Evolutionary conservation across 2,797 vertebrate species (phyloP).

Genomic region (Lateolabrax maculatus): DNA sequence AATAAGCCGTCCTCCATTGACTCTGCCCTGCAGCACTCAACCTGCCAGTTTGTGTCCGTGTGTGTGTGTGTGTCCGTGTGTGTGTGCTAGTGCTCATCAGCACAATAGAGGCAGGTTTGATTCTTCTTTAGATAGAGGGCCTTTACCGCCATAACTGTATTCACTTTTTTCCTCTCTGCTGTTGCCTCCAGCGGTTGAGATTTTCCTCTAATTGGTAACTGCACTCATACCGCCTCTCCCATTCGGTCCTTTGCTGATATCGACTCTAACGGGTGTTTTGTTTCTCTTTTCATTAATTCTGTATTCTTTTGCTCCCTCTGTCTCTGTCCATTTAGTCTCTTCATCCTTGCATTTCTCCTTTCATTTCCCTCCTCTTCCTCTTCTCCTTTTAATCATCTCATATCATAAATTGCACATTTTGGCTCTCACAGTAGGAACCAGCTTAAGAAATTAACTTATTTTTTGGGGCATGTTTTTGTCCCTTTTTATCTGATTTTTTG

Average conservation of each 20-base stretch:
- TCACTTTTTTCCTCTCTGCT: neutral
- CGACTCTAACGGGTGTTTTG: slow-evolving; percentile 43
- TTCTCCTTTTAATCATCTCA: slow-evolving; percentile 35
- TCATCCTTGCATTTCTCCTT: slow-evolving; percentile 22
- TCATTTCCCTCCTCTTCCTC: neutral
- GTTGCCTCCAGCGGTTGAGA: slow-evolving; percentile 53
- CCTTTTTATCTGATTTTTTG: slow-evolving; percentile 38
- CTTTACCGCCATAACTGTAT: slow-evolving; percentile 18
- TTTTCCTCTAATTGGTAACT: slow-evolving; percentile 61
- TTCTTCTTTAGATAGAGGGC: slow-evolving; percentile 22
- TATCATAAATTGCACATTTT: slow-evolving; percentile 49
- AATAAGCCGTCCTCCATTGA: slow-evolving; percentile 56
- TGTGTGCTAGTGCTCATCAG: neutral
- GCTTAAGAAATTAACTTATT: slow-evolving; percentile 45
- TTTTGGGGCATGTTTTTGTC: slow-evolving; percentile 44
- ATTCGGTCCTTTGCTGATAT: slow-evolving; percentile 1
- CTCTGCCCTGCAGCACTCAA: slow-evolving; percentile 64
- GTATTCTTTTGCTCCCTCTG: slow-evolving; percentile 21
- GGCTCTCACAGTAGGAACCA: slow-evolving; percentile 29
- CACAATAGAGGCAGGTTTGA: slow-evolving; percentile 29
- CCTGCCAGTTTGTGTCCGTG: slow-evolving; percentile 17
- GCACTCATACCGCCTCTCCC: neutral
- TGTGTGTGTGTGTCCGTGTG: neutral
- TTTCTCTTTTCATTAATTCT: slow-evolving; percentile 17
- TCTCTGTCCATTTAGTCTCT: slow-evolving; percentile 2